These are phyloP conservation scores for Cartodere bifasciata DNA, from an alignment of 2,888 invertebrate species.

Conservation along the genomic window DNA sequence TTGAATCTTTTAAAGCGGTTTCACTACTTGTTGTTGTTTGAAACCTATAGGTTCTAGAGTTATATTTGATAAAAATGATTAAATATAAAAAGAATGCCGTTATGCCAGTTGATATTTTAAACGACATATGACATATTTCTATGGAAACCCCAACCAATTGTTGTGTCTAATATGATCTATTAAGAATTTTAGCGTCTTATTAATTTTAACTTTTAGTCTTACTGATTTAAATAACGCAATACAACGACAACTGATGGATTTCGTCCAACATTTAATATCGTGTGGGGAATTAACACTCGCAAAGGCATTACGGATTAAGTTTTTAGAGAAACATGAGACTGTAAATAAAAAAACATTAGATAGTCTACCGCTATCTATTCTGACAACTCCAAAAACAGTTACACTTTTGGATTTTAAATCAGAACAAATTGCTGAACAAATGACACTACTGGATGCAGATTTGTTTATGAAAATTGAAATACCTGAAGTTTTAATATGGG, in stretches of 20 bases:
- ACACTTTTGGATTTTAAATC: conserved; percentile 88
- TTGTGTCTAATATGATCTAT: no score
- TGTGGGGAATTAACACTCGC: conserved; percentile 88
- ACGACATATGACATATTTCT: no score
- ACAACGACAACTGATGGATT: conserved; percentile 76
- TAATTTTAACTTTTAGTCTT: no score
- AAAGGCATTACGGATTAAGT: conserved; percentile 76
- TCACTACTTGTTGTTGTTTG: no score
- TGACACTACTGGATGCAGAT: conserved; percentile 92
- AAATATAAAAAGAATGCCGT: no score
- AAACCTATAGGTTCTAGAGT: no score
- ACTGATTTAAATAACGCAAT: conserved; percentile 73
- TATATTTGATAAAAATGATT: no score
- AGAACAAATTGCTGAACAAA: conserved; percentile 91
- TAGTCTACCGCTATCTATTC: conserved; percentile 22
- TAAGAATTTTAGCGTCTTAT: no score
- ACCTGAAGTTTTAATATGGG: conserved; percentile 94
- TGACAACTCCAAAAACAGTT: conserved; percentile 33
- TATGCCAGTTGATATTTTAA: no score
- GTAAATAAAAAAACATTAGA: conserved; percentile 17
- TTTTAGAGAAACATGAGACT: conserved; percentile 65
- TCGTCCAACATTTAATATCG: conserved; percentile 85
- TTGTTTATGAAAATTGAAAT: conserved; percentile 94
- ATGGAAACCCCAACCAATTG: no score
- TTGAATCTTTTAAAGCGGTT: no score